Base-by-base conservation (phyloP, 2,113 vertebrate species). In the Chroicocephalus ridibundus region DNA sequence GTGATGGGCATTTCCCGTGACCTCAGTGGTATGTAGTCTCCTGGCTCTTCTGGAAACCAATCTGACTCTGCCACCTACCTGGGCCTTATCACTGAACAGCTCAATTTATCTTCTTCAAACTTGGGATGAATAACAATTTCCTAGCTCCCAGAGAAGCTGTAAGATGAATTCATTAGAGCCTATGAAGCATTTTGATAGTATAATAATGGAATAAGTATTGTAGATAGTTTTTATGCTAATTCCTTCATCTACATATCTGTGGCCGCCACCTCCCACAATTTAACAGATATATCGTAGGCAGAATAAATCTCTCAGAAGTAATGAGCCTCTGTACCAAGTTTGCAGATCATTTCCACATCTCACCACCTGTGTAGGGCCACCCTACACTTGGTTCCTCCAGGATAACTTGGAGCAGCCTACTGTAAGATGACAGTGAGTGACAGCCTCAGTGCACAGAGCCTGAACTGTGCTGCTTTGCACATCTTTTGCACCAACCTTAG, bases 221-320 rank as follows among this genome's bases (percentile, higher is more conserved):
- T 75, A 95, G 69, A 84, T 82, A 70, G 60, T 60, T 92, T 92
- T 88, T 15, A 93, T 94, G 81, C 47, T 93, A 82, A 95, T 92
- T 89, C 20, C 60, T 78, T 93, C 55, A 86, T 86, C 76, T 81
- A 81, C 55, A 6, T 83, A 88, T 25, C 51, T 86, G 80, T 86
- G 60, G 64, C 49, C 3, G 1, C 36, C 26, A 6, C 55, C 80
- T 91, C 76, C 61, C 84, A 64, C 60, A 91, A 64, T 83, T 92
- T 78, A 54, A 42, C 54, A 92, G 76, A 49, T 62, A 55, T 0
- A 22, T 21, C 10, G 9, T 40, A 55, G 6, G 27, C 66, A 78
- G 64, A 96, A 91, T 74, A 86, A 74, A 77, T 20, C 34, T 58
- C 64, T 65, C 22, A 66, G 64, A 86, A 72, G 66, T n/a, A 78